Evolutionary conservation across 2,797 vertebrate genomes (phyloP), one percentile per base, ranked within the genome.

Genomic region (Crenichthys baileyi): DNA sequence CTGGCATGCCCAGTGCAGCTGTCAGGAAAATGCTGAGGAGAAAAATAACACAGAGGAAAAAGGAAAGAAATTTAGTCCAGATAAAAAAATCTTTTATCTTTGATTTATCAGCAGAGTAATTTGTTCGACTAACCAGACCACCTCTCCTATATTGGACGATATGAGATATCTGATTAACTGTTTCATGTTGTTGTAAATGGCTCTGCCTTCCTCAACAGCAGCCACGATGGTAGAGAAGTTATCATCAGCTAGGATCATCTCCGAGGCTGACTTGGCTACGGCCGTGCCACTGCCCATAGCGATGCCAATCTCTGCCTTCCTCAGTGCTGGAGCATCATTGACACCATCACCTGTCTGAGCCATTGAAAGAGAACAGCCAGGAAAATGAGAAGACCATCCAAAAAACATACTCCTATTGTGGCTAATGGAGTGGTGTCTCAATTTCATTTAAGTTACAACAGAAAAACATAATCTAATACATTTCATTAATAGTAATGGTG

Each of bases 121-220:
- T 1, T 20, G 68, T 29, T 7, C 7, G 2, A 82, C 95, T 94
- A 12, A 96, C 96, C 95, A 95, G 87, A 96, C 96, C 48, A 96
- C 96, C 84, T 96, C 96, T 63, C 96, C 96, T 0, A 96, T 96
- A 91, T 96, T 96, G 84, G 95, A 96, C 0, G 95, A 96, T 77
- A 96, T 96, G 60, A 96, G 91, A 85, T 96, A 96, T 90, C 96
- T 90, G 79, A 96, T 96, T 82, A 96, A 96, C 92, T 96, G 95
- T 48, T 96, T 96, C 95, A 96, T 96, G 94, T 96, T 96, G 93
- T 96, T 96, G 91, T 96, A 96, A 81, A 96, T 96, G 75, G 96
- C 96, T 36, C 96, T 76, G 76, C 96, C 96, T 82, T 96, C 95
- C 84, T 96, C 95, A 70, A 96, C 95, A 0, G 96, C 95, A 0